Conservation (phyloP, 2,888 invertebrate genomes). For the Chymomyza fuscimana region DNA sequence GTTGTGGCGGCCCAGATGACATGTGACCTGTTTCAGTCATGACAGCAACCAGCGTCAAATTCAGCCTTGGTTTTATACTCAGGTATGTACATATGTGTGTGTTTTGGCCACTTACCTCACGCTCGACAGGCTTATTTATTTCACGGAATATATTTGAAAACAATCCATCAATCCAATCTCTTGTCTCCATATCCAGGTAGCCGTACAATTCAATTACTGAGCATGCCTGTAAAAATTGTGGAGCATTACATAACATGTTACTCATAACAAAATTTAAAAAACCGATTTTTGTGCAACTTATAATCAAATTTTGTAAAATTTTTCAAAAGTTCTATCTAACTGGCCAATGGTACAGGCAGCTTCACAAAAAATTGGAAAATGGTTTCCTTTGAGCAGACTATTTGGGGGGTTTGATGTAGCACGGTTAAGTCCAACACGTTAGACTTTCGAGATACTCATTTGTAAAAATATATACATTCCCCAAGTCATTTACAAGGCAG, state of each 20-base stretch:
- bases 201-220: conserved; percentile 95
- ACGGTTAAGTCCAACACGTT: no score
- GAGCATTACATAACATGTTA: neutral
- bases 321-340: no score
- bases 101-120: conserved; percentile 71
- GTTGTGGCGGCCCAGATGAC: conserved; percentile 7
- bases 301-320: neutral
- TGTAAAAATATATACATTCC: no score
- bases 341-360: no score
- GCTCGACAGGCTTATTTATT: conserved; percentile 87
- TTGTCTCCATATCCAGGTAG: conserved; percentile 89
- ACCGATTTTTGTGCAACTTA: neutral
- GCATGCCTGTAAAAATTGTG: conserved; percentile 83
- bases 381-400: no score
- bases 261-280: neutral
- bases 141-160: conserved; percentile 94
- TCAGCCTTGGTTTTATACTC: neutral
- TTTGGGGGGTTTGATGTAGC: no score
- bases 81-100: neutral
- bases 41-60: conserved; percentile 12
- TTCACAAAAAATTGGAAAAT: no score
- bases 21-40: conserved; percentile 19
- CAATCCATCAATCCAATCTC: conserved; percentile 96
- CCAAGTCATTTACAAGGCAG: no score
- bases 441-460: no score